These are phyloP conservation scores for Bellardia pandia DNA, from an alignment of 2,888 invertebrate genomes.

Conservation along the genomic window DNA sequence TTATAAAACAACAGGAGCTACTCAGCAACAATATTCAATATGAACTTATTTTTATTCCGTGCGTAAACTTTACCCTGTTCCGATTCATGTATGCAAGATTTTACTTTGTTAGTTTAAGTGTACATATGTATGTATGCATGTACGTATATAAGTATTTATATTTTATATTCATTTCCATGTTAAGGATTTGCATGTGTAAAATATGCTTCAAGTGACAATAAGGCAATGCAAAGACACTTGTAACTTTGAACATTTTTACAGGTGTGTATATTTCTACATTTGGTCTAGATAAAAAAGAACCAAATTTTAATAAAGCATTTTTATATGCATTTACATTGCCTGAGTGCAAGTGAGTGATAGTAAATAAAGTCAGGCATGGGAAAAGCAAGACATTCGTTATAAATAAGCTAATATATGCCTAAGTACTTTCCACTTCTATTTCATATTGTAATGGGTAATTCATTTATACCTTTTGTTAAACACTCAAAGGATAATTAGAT, in stretches of 20 bases:
- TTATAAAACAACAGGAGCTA: not conserved
- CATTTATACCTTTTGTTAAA: too few relatives aligned
- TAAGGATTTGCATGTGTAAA: constrained; percentile 40
- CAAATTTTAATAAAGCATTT: too few relatives aligned
- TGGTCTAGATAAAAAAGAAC: too few relatives aligned
- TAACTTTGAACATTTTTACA: not conserved
- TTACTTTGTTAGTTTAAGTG: not conserved
- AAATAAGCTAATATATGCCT: too few relatives aligned
- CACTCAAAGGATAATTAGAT: too few relatives aligned
- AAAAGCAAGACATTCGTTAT: too few relatives aligned
- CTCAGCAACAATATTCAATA: not conserved
- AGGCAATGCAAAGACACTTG: constrained; percentile 29
- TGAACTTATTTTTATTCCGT: not conserved
- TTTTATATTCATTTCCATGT: constrained; percentile 22
- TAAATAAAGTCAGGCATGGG: too few relatives aligned
- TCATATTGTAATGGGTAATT: too few relatives aligned
- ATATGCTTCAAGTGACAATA: constrained; percentile 52
- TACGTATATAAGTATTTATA: not conserved
- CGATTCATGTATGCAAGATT: not conserved
- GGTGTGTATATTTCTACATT: not conserved
- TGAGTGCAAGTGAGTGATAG: too few relatives aligned
- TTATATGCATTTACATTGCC: too few relatives aligned
- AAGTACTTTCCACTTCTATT: too few relatives aligned
- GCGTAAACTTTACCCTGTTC: not conserved
- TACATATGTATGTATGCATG: not conserved